Evolutionary conservation across 2,888 invertebrate genomes (phyloP).

Genomic region (Erebia epiphron): DNA sequence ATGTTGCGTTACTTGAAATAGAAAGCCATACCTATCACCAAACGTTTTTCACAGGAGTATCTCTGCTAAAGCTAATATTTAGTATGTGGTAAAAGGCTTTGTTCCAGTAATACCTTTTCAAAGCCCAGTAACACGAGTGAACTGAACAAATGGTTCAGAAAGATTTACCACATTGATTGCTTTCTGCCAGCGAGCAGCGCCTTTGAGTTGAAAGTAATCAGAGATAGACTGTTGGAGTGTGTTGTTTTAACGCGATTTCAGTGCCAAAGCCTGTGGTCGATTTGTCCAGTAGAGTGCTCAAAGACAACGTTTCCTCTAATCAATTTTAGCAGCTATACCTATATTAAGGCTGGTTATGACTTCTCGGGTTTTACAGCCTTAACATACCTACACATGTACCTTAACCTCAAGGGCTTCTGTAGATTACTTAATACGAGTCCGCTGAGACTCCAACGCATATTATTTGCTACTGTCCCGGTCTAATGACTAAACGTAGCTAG

Average conservation of each 20-base stretch:
- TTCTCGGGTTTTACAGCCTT: too few species aligned
- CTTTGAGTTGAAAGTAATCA: constrained; percentile 26
- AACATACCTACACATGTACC: too few species aligned
- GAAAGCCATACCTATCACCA: not conserved
- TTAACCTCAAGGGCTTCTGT: too few species aligned
- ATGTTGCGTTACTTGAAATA: too few species aligned
- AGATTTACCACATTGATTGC: constrained; percentile 25
- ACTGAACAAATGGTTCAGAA: constrained; percentile 21
- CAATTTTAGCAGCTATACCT: not conserved
- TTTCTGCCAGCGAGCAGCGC: constrained; percentile 17
- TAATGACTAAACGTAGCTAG: too few species aligned
- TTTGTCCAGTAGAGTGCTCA: constrained; percentile 6
- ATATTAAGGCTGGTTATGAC: too few species aligned
- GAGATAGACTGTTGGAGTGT: constrained; percentile 12
- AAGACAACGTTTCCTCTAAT: not conserved
- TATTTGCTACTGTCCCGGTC: too few species aligned
- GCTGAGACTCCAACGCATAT: too few species aligned
- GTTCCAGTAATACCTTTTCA: constrained; percentile 16
- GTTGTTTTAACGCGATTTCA: constrained; percentile 22
- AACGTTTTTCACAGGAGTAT: not conserved
- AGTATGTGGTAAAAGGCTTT: constrained; percentile 10
- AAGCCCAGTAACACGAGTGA: constrained; percentile 17
- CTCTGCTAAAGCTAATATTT: constrained; percentile 2
- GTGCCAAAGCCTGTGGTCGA: constrained; percentile 8
- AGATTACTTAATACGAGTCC: too few species aligned